These are phyloP conservation scores for Grammomys dolichurus DNA, from an alignment of 2,113 vertebrate genomes.

Conservation along the genomic window DNA sequence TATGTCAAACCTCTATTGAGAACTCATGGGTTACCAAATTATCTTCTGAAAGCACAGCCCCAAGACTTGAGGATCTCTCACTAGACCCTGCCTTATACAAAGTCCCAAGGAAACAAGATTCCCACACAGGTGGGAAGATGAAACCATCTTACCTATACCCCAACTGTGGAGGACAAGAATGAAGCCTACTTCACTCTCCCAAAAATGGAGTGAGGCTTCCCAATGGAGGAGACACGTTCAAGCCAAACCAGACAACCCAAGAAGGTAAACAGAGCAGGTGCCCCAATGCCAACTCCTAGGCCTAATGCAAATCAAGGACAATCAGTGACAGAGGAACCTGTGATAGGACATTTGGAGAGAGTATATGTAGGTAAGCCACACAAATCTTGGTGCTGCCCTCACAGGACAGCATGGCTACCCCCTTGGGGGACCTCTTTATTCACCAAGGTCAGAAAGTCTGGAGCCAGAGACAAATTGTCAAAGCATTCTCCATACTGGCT, in stretches of 20 bases:
- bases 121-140: too few species aligned
- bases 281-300: neutral
- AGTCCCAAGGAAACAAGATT: too few species aligned
- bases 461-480: neutral
- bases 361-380: rapidly evolving
- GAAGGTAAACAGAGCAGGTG: neutral
- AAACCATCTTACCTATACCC: neutral
- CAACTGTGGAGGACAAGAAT: neutral
- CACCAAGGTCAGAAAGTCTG: rapidly evolving
- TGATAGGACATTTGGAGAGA: too few species aligned
- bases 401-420: rapidly evolving
- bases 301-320: neutral
- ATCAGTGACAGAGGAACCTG: neutral
- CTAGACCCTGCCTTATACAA: neutral
- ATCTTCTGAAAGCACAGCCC: too few species aligned
- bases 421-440: neutral
- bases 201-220: neutral
- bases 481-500: neutral
- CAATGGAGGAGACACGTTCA: neutral
- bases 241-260: neutral
- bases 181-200: neutral
- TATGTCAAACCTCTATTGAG: neutral
- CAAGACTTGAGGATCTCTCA: neutral
- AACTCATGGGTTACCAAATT: neutral
- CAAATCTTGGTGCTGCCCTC: rapidly evolving